Evolutionary conservation across 2,888 invertebrate genomes (phyloP), one percentile per base, ranked within the genome.

Genomic region (Synergus umbraculus): DNA sequence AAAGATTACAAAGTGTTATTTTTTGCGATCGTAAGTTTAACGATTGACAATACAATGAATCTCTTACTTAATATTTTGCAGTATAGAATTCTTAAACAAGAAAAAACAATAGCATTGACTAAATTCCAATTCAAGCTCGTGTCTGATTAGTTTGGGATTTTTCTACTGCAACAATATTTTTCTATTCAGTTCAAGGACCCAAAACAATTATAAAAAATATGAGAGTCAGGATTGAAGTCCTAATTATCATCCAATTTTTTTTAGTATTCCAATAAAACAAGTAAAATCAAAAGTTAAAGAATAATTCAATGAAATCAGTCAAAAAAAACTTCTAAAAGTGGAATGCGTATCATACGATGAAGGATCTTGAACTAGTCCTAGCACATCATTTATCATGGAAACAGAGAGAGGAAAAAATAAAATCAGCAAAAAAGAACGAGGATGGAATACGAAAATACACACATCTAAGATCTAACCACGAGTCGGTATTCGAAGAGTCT

Each of bases 321-420:
- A 49, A 49, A 49, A 15, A 49, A 63, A 29, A 29, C 4, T 29
- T 12, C 5, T 4, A 7, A 58, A 41, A 65, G 15, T 65, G 43
- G 15, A 67, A 67, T 44, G 43, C 4, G 13, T 46, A 67, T 67
- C 22, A 29, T 46, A 1, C 22, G 22, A 22, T 22, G 22, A 22
- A 46, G 46, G 22, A 67, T 22, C 8, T 22, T 46, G 46, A 67
- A 67, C 46, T 46, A 46, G 46, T 46, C 44, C 29, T 67, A 67
- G 22, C 29, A 44, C 22, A 67, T 67, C 46, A 67, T 67, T 67
- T 67, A 67, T 67, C 67, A 46, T 7, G 67, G 22, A 67, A 67
- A 67, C 46, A 44, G 67, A 22, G 44, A 44, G 46, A 29, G 29
- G 46, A 12, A 22, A 46, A 46, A 67, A 67, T 13, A 29, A 18